phyloP scores from a whole-genome alignment of 2,797 vertebrate species.

The Diplodus sargus region DNA sequence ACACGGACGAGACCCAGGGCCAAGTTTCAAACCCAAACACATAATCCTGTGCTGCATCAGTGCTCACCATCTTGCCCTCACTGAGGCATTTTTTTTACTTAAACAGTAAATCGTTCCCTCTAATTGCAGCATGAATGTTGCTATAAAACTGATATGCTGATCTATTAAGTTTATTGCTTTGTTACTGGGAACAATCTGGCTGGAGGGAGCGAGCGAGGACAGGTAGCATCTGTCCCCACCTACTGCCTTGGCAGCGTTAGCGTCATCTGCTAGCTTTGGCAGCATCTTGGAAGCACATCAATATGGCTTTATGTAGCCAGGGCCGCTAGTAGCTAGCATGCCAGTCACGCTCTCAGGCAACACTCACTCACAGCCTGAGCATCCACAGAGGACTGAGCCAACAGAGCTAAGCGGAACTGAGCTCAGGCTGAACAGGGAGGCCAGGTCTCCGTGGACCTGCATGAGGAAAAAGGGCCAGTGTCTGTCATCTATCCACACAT shows the following conservation, averaged over 20 bases:
- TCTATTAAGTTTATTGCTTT: slow-evolving; percentile 86
- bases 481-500: slow-evolving; percentile 78
- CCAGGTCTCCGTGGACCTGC: slow-evolving; percentile 75
- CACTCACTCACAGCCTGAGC: slow-evolving; percentile 77
- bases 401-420: slow-evolving; percentile 79
- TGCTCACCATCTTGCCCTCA: slow-evolving; percentile 19
- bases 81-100: slow-evolving; percentile 20
- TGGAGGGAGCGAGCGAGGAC: slow-evolving; percentile 82
- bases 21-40: not conserved
- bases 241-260: slow-evolving; percentile 87
- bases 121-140: slow-evolving; percentile 78
- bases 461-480: slow-evolving; percentile 62
- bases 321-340: slow-evolving; percentile 82
- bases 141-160: slow-evolving; percentile 80
- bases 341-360: slow-evolving; percentile 85
- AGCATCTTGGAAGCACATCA: slow-evolving; percentile 86
- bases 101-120: slow-evolving; percentile 64
- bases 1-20: slow-evolving; percentile 9
- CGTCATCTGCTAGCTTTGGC: slow-evolving; percentile 88
- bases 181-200: slow-evolving; percentile 86
- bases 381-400: slow-evolving; percentile 79
- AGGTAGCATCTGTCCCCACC: slow-evolving; percentile 90
- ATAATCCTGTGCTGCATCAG: not conserved
- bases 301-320: slow-evolving; percentile 87
- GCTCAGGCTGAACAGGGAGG: slow-evolving; percentile 76